Evolutionary conservation across 2,888 invertebrate genomes (phyloP).

Genomic region (Ophraella communa): DNA sequence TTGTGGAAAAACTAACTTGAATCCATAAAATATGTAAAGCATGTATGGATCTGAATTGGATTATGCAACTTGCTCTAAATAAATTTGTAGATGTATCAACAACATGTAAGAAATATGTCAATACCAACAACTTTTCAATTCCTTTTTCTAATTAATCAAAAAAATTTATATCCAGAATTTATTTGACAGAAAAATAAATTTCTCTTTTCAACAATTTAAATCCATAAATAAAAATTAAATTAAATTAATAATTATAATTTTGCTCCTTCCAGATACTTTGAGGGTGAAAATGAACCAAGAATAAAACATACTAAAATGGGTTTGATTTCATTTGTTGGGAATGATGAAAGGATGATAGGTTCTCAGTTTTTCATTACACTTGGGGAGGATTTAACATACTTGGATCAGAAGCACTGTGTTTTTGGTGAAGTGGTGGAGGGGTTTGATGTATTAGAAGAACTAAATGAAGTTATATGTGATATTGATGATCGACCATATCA

Average conservation of each 20-base stretch:
- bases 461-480: conserved; percentile 96
- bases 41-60: no score
- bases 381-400: conserved; percentile 76
- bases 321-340: conserved; percentile 92
- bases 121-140: no score
- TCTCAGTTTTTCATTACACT: conserved; percentile 97
- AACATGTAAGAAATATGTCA: no score
- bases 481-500: conserved; percentile 88
- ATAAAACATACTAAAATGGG: conserved; percentile 89
- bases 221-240: no score
- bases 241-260: neutral
- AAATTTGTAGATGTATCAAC: no score
- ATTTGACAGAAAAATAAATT: no score
- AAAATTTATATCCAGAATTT: no score
- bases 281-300: conserved; percentile 88
- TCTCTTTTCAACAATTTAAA: no score
- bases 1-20: no score
- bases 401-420: conserved; percentile 91
- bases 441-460: conserved; percentile 80
- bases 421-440: conserved; percentile 97
- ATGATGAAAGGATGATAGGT: conserved; percentile 86
- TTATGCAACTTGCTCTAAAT: no score
- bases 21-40: no score
- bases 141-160: no score
- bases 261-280: conserved; percentile 72